Evolutionary conservation across 1,140 invertebrate genomes (phyloP).

Genomic region (Drosophila setifemur): DNA sequence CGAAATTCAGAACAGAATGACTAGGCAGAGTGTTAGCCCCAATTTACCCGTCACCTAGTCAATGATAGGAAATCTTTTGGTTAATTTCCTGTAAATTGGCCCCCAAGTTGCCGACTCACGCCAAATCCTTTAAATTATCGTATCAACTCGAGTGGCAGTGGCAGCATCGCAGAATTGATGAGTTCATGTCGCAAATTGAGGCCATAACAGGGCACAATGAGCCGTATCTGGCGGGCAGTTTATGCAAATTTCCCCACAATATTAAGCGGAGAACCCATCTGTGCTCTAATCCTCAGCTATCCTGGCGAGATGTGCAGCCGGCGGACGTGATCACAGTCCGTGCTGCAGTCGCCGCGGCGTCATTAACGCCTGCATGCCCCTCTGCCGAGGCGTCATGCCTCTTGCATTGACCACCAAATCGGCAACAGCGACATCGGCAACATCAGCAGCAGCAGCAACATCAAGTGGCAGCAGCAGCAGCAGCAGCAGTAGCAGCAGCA

Average conservation of each 20-base stretch:
- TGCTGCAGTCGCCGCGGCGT: constrained; percentile 90
- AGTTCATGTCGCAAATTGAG: constrained; percentile 33
- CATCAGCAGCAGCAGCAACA: constrained; percentile 23
- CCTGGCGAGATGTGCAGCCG: constrained; percentile 85
- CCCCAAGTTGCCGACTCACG: constrained; percentile 34
- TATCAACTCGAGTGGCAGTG: constrained; percentile 11
- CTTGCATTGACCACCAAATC: constrained; percentile 62
- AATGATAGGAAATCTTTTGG: constrained; percentile 45
- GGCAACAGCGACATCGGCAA: constrained; percentile 28
- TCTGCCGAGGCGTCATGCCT: constrained; percentile 89
- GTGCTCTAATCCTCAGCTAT: constrained; percentile 50
- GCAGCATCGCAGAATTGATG: constrained; percentile 36
- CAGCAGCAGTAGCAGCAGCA: constrained; percentile 19
- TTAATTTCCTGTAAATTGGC: constrained; percentile 54
- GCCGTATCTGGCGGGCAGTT: constrained; percentile 36
- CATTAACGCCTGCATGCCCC: constrained; percentile 86
- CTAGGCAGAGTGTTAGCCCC: background rate
- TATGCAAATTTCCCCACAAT: constrained; percentile 84
- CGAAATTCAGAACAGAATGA: too few relatives aligned
- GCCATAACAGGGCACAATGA: constrained; percentile 45
- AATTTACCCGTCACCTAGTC: constrained; percentile 39
- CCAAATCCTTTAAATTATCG: constrained; percentile 40
- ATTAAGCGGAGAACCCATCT: constrained; percentile 33
- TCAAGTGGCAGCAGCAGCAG: constrained; percentile 21
- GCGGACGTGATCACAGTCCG: constrained; percentile 89